These are phyloP conservation scores for Odontomyia ornata DNA, from an alignment of 2,888 invertebrate genomes.

Conservation along the genomic window DNA sequence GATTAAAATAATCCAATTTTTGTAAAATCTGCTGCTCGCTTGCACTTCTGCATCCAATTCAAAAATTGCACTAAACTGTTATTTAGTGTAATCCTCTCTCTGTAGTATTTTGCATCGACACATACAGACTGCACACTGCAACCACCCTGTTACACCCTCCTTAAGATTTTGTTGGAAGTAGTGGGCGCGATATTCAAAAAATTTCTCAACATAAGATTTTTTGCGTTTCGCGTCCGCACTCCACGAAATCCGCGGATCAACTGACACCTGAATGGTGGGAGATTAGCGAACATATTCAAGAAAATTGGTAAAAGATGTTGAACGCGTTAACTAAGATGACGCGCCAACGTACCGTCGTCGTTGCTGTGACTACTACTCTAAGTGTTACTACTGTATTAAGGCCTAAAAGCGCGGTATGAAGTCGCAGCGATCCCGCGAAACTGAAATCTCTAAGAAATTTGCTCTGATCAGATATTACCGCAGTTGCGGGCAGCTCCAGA, in stretches of 20 bases:
- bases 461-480: not conserved
- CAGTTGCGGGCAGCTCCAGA: not conserved
- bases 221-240: slow-evolving; percentile 48
- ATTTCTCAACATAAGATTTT: not conserved
- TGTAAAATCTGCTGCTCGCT: no score
- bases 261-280: slow-evolving; percentile 49
- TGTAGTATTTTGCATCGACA: not conserved
- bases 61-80: not conserved
- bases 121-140: slow-evolving; percentile 10
- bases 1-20: no score
- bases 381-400: not conserved
- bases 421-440: not conserved
- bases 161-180: slow-evolving; percentile 14
- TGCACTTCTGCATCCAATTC: not conserved
- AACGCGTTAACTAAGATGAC: slow-evolving; percentile 23
- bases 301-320: slow-evolving; percentile 40
- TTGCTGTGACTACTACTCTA: not conserved
- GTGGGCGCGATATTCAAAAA: slow-evolving; percentile 36
- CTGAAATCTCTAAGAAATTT: not conserved
- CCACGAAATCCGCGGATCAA: slow-evolving; percentile 50
- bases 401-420: not conserved
- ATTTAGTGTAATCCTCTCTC: not conserved
- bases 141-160: not conserved
- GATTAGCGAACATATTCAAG: slow-evolving; percentile 48
- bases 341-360: not conserved